Percentiles rank a stretch among this genome's conserved stretches.
These are phyloP conservation scores for Sisor rabdophorus DNA, from an alignment of 2,113 vertebrate genomes.

Conservation along the genomic window DNA sequence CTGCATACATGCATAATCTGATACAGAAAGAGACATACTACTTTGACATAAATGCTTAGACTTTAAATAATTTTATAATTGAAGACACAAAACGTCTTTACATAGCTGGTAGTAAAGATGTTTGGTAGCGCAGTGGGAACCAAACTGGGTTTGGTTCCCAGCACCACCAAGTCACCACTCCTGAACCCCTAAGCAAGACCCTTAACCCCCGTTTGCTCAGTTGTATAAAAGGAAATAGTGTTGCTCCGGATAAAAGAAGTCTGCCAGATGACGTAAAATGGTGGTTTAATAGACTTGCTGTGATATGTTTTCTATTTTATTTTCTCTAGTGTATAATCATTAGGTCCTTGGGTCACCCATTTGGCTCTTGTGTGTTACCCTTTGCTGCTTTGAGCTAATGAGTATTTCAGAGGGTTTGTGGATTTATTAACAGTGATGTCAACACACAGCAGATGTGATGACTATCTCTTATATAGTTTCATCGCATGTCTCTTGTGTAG, in stretches of 20 bases:
- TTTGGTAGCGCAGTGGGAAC: no score
- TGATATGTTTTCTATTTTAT: background rate
- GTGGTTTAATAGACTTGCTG: background rate
- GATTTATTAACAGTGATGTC: slow-evolving; percentile 30
- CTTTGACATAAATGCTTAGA: background rate
- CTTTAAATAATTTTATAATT: background rate
- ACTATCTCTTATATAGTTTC: background rate
- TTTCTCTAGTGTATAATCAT: background rate
- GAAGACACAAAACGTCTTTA: no score
- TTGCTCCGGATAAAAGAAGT: no score
- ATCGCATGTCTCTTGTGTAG: slow-evolving; percentile 1
- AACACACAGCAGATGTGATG: slow-evolving; percentile 28
- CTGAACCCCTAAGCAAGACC: no score
- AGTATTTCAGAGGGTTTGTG: slow-evolving; percentile 18
- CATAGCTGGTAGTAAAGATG: no score
- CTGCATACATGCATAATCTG: background rate
- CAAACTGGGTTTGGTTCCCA: no score
- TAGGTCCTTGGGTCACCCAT: slow-evolving; percentile 9
- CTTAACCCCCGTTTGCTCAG: no score
- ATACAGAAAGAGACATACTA: background rate
- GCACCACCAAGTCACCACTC: no score
- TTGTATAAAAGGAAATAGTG: no score
- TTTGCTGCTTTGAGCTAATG: slow-evolving; percentile 33
- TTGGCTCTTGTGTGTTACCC: background rate
- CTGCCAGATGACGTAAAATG: no score